Evolutionary conservation across 1,140 invertebrate species (phyloP).

Genomic region (Plodia interpunctella): DNA sequence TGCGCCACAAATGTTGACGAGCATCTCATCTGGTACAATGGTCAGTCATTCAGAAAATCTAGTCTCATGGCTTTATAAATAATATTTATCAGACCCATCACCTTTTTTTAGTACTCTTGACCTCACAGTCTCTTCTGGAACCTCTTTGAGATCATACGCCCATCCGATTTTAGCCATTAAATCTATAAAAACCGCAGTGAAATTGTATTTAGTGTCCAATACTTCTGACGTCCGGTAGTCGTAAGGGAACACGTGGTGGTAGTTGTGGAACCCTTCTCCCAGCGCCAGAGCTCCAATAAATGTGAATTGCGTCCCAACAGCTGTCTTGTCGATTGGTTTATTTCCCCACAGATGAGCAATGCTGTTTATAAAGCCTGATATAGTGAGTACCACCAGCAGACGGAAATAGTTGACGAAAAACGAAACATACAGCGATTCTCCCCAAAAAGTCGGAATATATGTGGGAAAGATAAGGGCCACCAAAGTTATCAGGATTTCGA

Average conservation of each 20-base stretch:
- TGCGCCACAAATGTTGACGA: too few species aligned
- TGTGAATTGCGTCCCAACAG: neutral
- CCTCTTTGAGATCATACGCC: conserved; percentile 23
- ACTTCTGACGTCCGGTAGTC: conserved; percentile 20
- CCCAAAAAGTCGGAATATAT: neutral
- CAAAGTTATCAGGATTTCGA: neutral
- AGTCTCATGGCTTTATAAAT: too few species aligned
- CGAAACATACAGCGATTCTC: neutral
- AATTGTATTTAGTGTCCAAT: conserved; percentile 15
- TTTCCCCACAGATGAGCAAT: neutral
- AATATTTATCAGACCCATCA: conserved; percentile 7
- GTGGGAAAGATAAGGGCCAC: neutral
- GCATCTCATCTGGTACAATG: too few species aligned
- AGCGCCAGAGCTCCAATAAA: neutral
- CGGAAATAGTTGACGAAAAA: neutral
- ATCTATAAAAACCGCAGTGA: conserved; percentile 19
- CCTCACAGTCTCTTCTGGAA: conserved; percentile 7
- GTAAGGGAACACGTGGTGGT: conserved; percentile 21
- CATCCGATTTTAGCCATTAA: conserved; percentile 16
- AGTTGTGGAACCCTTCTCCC: conserved; percentile 13
- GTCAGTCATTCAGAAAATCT: too few species aligned
- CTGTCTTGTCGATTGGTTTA: neutral
- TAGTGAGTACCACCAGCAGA: neutral
- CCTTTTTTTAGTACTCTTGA: neutral
- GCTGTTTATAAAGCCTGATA: conserved; percentile 1